Conservation (phyloP, 1,140 invertebrate species). For the Diabrotica undecimpunctata region DNA sequence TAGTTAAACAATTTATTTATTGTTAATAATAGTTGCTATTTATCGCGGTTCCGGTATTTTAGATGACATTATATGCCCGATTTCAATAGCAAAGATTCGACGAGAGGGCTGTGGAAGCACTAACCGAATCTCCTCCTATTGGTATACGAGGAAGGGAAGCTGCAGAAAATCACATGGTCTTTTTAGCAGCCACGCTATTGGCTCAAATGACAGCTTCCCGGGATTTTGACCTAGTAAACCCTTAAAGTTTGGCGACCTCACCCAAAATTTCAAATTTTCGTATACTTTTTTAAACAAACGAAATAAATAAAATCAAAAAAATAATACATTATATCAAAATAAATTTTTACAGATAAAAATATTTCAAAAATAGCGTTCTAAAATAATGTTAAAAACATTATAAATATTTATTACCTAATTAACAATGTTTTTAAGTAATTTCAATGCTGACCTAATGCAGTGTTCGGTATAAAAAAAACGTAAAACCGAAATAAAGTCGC, state of each 20-base stretch:
- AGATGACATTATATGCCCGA: neutral
- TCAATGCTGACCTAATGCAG: no score
- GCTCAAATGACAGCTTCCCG: constrained; percentile 38
- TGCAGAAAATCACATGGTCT: constrained; percentile 42
- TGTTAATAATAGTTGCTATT: neutral
- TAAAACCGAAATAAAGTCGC: neutral
- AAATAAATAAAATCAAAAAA: no score
- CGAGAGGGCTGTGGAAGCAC: neutral
- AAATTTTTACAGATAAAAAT: no score
- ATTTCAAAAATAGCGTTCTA: no score
- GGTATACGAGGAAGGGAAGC: constrained; percentile 41
- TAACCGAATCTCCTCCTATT: neutral
- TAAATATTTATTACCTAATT: no score
- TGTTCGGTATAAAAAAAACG: neutral
- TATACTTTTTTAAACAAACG: neutral
- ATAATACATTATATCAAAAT: no score
- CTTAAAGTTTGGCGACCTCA: constrained; percentile 38
- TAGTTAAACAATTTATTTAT: neutral
- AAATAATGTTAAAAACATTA: no score
- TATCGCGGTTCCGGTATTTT: neutral
- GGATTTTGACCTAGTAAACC: constrained; percentile 49
- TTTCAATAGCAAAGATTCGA: neutral
- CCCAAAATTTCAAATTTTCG: constrained; percentile 28
- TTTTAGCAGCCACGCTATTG: constrained; percentile 31
- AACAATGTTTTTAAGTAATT: no score